Percentiles rank a stretch among this genome's conserved stretches.
Conservation (phyloP, 2,888 invertebrate genomes). For the Caenorhabditis zanzibari region DNA sequence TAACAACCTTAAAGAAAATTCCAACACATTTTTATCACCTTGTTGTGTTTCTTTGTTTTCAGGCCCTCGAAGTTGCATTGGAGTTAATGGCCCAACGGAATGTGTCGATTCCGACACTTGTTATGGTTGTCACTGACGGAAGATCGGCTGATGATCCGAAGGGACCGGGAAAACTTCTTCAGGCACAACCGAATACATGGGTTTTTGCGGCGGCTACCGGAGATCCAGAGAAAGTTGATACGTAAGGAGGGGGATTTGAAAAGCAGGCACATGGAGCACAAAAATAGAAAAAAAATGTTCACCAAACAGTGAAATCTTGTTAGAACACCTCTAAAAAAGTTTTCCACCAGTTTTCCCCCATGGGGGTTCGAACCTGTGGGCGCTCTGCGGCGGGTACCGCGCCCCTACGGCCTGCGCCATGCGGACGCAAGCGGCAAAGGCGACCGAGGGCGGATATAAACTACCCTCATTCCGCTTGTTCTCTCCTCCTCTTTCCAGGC, state of each 20-base stretch:
- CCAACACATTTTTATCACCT: slow-evolving; percentile 4
- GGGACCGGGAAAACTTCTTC: slow-evolving; percentile 72
- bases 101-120: slow-evolving; percentile 78
- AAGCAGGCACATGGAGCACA: no score
- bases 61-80: slow-evolving; percentile 78
- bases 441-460: no score
- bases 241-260: slow-evolving; percentile 56
- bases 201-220: slow-evolving; percentile 82
- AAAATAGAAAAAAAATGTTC: no score
- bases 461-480: no score
- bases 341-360: no score
- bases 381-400: no score
- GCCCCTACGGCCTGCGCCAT: no score
- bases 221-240: slow-evolving; percentile 79
- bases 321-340: no score
- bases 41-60: slow-evolving; percentile 38
- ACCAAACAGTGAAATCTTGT: no score
- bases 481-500: no score
- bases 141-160: slow-evolving; percentile 78
- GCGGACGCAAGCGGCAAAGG: no score
- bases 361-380: no score
- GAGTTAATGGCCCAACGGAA: slow-evolving; percentile 79
- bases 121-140: slow-evolving; percentile 82
- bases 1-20: not conserved
- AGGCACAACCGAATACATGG: slow-evolving; percentile 75